Evolutionary conservation across 1,140 invertebrate species (phyloP).

Genomic region (Gonatopus flavifemur): DNA sequence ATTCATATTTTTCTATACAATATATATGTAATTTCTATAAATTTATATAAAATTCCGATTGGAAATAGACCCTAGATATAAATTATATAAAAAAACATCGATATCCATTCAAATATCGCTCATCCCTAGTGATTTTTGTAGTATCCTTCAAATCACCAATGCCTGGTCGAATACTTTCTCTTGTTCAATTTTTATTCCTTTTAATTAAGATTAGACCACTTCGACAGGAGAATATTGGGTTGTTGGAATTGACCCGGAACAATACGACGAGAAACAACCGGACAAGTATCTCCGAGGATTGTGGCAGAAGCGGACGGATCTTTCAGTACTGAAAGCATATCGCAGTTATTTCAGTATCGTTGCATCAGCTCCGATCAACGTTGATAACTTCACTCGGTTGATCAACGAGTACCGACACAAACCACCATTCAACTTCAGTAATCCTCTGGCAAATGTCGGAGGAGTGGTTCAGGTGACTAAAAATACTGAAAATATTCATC

Average conservation of each 20-base stretch:
- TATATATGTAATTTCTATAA: too few relatives aligned
- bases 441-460: slow-evolving; percentile 71
- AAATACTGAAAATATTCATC: too few relatives aligned
- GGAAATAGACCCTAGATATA: too few relatives aligned
- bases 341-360: slow-evolving; percentile 74
- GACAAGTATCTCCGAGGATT: slow-evolving; percentile 75
- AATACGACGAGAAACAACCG: slow-evolving; percentile 76
- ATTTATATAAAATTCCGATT: too few relatives aligned
- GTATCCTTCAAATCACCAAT: too few relatives aligned
- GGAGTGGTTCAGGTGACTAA: slow-evolving; percentile 58
- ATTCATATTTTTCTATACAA: too few relatives aligned
- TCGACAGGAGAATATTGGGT: slow-evolving; percentile 87
- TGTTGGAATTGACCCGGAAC: slow-evolving; percentile 86
- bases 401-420: slow-evolving; percentile 79
- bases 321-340: slow-evolving; percentile 63
- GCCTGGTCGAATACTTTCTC: slow-evolving; percentile 5
- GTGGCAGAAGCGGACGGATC: slow-evolving; percentile 64
- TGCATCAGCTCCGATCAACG: slow-evolving; percentile 69
- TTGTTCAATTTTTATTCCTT: too few relatives aligned
- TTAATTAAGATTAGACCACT: too few relatives aligned
- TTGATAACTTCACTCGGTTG: slow-evolving; percentile 72
- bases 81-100: too few relatives aligned
- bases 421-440: slow-evolving; percentile 83
- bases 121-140: too few relatives aligned
- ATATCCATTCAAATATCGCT: too few relatives aligned